Evolutionary conservation across 2,113 vertebrate genomes (phyloP).

Genomic region (Micronisus gabar): DNA sequence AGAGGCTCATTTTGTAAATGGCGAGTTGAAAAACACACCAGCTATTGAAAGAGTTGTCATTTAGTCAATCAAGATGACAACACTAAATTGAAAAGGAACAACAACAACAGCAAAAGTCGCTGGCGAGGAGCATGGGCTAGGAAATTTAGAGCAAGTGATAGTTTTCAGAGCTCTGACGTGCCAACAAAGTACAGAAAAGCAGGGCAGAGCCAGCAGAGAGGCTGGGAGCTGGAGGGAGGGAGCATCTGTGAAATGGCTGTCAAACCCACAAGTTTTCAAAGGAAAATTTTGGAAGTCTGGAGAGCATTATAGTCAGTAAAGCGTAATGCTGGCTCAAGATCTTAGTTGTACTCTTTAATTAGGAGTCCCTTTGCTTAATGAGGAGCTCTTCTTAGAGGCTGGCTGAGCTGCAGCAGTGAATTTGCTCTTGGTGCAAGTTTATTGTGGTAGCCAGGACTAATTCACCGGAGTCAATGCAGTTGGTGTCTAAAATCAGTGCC

Average conservation of each 20-base stretch:
- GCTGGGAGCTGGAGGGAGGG: neutral
- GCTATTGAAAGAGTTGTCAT: neutral
- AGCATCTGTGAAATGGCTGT: constrained; percentile 10
- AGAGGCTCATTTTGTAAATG: neutral
- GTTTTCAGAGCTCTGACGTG: neutral
- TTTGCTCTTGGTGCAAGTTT: neutral
- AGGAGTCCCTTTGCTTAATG: neutral
- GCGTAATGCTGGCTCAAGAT: neutral
- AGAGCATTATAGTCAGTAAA: neutral
- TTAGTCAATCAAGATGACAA: neutral
- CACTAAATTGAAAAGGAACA: neutral
- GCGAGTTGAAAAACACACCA: neutral
- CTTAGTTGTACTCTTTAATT: neutral
- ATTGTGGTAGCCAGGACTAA: neutral
- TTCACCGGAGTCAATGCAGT: neutral
- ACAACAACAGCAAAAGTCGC: neutral
- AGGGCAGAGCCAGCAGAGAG: neutral
- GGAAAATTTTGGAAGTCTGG: neutral
- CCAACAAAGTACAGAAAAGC: neutral
- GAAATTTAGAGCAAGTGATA: neutral
- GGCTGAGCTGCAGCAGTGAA: neutral
- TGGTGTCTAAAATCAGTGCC: neutral
- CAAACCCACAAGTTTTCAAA: neutral
- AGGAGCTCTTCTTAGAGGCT: neutral
- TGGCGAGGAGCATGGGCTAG: neutral